Percentiles rank a stretch among this genome's conserved stretches.
phyloP scores from a whole-genome alignment of 2,797 vertebrate genomes.

The Chlorospingus semifuscus region DNA sequence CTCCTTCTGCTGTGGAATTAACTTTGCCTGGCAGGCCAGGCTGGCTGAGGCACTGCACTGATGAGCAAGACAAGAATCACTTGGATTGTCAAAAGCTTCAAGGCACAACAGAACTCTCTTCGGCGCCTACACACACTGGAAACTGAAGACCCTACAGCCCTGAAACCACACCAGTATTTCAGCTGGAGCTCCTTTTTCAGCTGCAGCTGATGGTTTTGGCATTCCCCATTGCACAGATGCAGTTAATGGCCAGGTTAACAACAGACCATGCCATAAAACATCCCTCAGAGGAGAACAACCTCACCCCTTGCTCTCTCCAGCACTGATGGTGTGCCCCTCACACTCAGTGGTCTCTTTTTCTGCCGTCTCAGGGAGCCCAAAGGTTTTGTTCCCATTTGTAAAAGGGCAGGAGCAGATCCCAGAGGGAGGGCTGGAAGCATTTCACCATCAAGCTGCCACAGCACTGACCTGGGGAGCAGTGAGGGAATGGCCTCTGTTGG shows the following conservation, averaged over 20 bases:
- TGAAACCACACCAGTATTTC: neutral
- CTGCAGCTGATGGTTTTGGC: neutral
- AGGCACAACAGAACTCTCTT: neutral
- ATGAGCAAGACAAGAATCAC: neutral
- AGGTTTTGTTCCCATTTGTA: neutral
- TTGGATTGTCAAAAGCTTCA: neutral
- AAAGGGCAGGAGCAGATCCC: neutral
- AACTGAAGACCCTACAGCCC: neutral
- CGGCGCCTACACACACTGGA: neutral
- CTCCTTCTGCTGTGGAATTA: neutral
- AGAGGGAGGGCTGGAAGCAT: neutral
- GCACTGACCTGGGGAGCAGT: neutral
- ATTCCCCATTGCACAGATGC: neutral
- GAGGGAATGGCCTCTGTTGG: neutral
- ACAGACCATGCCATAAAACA: neutral
- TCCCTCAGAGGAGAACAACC: neutral
- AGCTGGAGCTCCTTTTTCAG: neutral
- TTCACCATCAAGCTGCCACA: neutral
- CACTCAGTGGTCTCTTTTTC: neutral
- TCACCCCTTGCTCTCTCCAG: neutral
- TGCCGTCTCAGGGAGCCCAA: neutral
- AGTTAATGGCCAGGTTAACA: neutral
- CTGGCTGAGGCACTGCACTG: neutral
- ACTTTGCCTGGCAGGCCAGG: neutral
- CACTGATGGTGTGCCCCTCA: rapidly evolving